phyloP scores from a whole-genome alignment of 2,888 invertebrate genomes.

The Agrotis clavis region DNA sequence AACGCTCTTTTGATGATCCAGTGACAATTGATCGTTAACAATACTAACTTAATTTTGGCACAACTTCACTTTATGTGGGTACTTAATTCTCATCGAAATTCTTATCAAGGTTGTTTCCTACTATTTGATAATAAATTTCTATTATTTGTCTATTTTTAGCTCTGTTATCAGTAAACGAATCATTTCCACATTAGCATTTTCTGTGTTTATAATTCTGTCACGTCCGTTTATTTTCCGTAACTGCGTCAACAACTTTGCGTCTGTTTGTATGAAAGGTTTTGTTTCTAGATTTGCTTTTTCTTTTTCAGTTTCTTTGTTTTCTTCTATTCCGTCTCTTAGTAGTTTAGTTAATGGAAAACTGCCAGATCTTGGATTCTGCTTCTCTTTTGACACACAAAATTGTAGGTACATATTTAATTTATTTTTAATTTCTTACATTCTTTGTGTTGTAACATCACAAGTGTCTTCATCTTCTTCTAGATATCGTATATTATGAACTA shows the following conservation, averaged over 20 bases:
- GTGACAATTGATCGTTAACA: constrained; percentile 1
- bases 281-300: not conserved
- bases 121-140: constrained; percentile 53
- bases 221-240: constrained; percentile 31
- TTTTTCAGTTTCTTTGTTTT: not conserved
- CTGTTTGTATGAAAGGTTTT: not conserved
- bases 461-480: not conserved
- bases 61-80: constrained; percentile 49
- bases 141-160: constrained; percentile 50
- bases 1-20: too few species aligned
- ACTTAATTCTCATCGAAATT: constrained; percentile 45
- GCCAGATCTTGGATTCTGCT: not conserved
- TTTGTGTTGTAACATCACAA: not conserved
- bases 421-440: not conserved
- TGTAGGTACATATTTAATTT: not conserved
- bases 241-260: constrained; percentile 2
- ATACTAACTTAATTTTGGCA: constrained; percentile 31
- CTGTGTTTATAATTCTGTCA: constrained; percentile 37
- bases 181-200: constrained; percentile 35
- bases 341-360: not conserved
- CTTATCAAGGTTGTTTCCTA: constrained; percentile 51
- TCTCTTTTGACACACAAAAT: not conserved
- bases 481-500: not conserved
- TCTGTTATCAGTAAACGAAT: constrained; percentile 45
- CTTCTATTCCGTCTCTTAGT: not conserved